Conservation (phyloP, 2,888 invertebrate genomes). For the Cataglyphis livida region DNA sequence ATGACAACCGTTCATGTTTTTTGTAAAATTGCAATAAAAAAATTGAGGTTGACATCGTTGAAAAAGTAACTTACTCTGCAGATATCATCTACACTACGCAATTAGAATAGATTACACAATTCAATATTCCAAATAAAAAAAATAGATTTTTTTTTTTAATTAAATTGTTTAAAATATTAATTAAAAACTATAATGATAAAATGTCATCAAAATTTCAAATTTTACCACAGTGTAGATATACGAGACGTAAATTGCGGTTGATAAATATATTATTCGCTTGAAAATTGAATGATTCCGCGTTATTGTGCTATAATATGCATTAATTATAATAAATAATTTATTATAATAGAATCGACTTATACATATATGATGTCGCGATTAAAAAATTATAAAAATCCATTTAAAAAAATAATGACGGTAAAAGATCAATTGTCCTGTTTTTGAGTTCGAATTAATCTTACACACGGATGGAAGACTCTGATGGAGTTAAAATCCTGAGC, state of each 20-base stretch:
- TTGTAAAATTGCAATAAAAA: slow-evolving; percentile 30
- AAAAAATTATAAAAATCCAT: neutral
- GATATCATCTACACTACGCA: neutral
- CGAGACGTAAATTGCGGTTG: neutral
- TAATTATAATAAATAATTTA: slow-evolving; percentile 6
- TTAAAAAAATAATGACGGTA: neutral
- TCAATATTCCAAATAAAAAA: neutral
- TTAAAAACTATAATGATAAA: neutral
- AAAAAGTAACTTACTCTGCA: slow-evolving; percentile 9
- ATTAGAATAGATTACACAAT: neutral
- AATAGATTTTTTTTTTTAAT: slow-evolving; percentile 11
- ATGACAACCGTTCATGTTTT: slow-evolving; percentile 28
- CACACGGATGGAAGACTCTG: neutral
- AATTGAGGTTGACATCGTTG: slow-evolving; percentile 33
- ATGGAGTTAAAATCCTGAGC: neutral
- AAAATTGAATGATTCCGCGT: neutral
- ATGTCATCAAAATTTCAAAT: neutral
- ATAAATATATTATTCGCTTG: slow-evolving; percentile 1
- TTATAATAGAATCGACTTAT: neutral
- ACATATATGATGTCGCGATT: neutral
- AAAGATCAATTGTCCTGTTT: neutral
- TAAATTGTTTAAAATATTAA: neutral
- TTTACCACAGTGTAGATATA: neutral
- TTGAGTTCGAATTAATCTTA: slow-evolving; percentile 11
- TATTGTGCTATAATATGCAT: neutral